Base-by-base conservation (phyloP, 2,888 invertebrate genomes). In the Merodon equestris region DNA sequence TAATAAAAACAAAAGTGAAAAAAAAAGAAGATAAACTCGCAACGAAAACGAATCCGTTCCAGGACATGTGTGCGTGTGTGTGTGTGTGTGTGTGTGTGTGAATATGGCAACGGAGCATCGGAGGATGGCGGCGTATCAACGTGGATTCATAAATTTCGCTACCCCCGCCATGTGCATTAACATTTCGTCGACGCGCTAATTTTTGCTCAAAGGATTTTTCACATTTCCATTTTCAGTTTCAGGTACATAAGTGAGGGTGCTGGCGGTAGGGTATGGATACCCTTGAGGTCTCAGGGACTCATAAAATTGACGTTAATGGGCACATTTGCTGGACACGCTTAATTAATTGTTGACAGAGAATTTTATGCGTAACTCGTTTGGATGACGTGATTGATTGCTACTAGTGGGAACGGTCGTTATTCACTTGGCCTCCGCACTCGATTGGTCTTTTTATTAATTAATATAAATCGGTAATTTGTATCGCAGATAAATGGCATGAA, bases 301-400 rank as follows among this genome's bases (percentile, higher is more conserved):
- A 27, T 27, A 27, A 27, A 27, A 27, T 27, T 7, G 27, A 40
- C 42, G 36, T 60, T 60, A 60, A 60, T 73, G 48, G 66, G 34
- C 0, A 38, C 18, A 48, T 58, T 66, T 53, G 58, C 66, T 47
- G 58, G 45, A 66, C 58, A 60, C 38, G 73, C 17, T 60, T 54
- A 60, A 66, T 66, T 58, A 73, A 73, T 73, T 60, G 48, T 34
- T 44, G 38, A 47, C 50, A 64, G 63, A 57, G 45, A 57, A 64
- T 44, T 34, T 66, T 54, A 27, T 38, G 58, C 34, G 14, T 53
- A 34, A 27, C 27, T 45, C 40, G 34, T 60, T 54, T 9, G 48
- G 53, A 34, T 38, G 50, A 15, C 18, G 14, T 7, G 9, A 50
- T 19, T 40, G 19, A 48, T 42, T 19, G 12, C 7, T n/a, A 15